Percentiles rank a stretch among this genome's conserved stretches.
These are phyloP conservation scores for Carassius gibelio DNA, from an alignment of 2,113 vertebrate species.

Conservation along the genomic window DNA sequence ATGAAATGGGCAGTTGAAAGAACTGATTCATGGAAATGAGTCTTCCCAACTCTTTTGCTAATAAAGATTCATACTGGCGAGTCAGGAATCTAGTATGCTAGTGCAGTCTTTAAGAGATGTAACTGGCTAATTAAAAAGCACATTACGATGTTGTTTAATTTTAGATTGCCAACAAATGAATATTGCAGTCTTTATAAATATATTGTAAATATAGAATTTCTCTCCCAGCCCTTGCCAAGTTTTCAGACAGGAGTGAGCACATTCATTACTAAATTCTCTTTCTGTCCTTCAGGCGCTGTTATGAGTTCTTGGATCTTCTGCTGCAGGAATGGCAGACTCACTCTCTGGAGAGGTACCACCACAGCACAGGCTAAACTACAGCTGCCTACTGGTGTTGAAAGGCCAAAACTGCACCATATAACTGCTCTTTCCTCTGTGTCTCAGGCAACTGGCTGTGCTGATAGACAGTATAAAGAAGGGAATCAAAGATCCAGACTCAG, in stretches of 20 bases:
- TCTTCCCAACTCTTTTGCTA: too few species aligned
- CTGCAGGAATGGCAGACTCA: conserved; percentile 83
- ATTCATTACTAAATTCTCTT: conserved; percentile 30
- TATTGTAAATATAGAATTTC: too few species aligned
- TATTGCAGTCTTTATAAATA: too few species aligned
- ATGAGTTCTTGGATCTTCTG: conserved; percentile 78
- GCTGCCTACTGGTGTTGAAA: neutral
- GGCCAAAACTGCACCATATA: neutral
- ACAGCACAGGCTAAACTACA: neutral
- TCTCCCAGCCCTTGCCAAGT: neutral
- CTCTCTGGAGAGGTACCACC: conserved; percentile 76
- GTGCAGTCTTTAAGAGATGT: too few species aligned
- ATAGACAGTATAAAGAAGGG: conserved; percentile 98
- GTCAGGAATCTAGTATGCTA: too few species aligned
- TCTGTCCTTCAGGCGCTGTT: conserved; percentile 72
- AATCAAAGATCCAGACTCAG: conserved; percentile 93
- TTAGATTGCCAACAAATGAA: too few species aligned
- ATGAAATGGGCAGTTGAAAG: too few species aligned
- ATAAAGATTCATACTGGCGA: too few species aligned
- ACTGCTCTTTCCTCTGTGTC: conserved; percentile 46
- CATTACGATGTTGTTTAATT: too few species aligned
- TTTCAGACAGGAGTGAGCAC: neutral
- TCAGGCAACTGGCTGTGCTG: conserved; percentile 89
- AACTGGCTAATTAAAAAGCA: too few species aligned
- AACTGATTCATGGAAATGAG: too few species aligned